A percentile compares a stretch with the other conserved stretches of the same genome.
phyloP scores from a whole-genome alignment of 2,113 vertebrate genomes.

The Daubentonia madagascariensis region DNA sequence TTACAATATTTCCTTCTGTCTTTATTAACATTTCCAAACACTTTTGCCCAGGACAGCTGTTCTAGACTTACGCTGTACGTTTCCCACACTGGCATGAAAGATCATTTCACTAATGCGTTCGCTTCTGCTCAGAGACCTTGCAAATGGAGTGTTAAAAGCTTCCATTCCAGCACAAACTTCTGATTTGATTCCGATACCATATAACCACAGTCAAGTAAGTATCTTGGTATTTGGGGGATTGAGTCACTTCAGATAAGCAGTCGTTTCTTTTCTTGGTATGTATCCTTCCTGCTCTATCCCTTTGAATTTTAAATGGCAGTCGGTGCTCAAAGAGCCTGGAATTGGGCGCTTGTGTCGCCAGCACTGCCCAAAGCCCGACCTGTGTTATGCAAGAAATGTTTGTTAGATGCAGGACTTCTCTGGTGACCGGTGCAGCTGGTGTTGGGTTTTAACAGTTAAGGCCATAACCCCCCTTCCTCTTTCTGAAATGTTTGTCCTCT shows the following conservation, averaged over 20 bases:
- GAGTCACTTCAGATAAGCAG: constrained; percentile 19
- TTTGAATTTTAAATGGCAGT: neutral
- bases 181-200: neutral
- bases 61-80: constrained; percentile 53
- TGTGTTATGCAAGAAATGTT: neutral
- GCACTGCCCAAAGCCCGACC: neutral
- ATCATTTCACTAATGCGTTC: constrained; percentile 60
- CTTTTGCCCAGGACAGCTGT: constrained; percentile 67
- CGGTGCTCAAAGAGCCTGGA: neutral
- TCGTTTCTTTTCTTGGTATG: neutral
- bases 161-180: constrained; percentile 44
- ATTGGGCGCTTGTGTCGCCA: rapidly evolving
- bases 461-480: neutral
- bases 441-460: neutral
- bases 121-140: constrained; percentile 62
- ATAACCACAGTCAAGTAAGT: neutral
- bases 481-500: neutral
- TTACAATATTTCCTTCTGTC: constrained; percentile 49
- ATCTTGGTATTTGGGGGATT: neutral
- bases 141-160: constrained; percentile 49
- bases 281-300: neutral
- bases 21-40: constrained; percentile 73
- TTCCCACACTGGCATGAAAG: constrained; percentile 61
- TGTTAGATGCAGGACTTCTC: neutral
- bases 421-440: neutral